Evolutionary conservation across 2,113 vertebrate species (phyloP).

Genomic region (Halichoeres trimaculatus): DNA sequence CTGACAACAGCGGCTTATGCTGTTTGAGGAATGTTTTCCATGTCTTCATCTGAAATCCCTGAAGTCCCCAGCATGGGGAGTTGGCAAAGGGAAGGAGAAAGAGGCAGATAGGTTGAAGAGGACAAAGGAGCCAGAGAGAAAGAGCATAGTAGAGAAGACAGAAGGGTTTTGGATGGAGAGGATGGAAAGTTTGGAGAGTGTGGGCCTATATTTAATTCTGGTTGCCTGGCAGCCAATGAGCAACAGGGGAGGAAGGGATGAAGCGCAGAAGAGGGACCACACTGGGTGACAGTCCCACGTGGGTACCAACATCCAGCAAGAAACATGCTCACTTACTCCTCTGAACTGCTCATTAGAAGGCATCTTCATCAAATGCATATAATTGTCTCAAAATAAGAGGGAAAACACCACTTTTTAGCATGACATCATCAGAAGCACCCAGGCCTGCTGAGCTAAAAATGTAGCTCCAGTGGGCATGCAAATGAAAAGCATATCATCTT

Average conservation of each 20-base stretch:
- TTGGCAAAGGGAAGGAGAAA: constrained; percentile 56
- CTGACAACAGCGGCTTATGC: constrained; percentile 79
- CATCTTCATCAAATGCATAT: constrained; percentile 8
- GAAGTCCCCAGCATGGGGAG: constrained; percentile 73
- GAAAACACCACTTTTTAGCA: constrained; percentile 22
- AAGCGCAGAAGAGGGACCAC: constrained; percentile 69
- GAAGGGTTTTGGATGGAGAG: constrained; percentile 78
- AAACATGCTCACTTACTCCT: constrained; percentile 14
- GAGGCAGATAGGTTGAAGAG: constrained; percentile 1
- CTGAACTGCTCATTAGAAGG: background rate
- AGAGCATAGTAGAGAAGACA: constrained; percentile 58
- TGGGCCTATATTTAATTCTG: constrained; percentile 85
- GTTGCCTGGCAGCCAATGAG: constrained; percentile 79
- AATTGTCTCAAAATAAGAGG: background rate
- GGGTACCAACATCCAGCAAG: constrained; percentile 20
- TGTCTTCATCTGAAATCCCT: constrained; percentile 81
- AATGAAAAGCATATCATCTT: constrained; percentile 16
- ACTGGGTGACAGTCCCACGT: constrained; percentile 55
- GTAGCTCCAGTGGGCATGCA: constrained; percentile 18
- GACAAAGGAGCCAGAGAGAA: background rate
- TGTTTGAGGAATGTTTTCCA: constrained; percentile 84
- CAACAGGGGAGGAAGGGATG: constrained; percentile 77
- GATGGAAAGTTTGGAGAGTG: constrained; percentile 83
- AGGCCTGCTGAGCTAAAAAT: constrained; percentile 3
- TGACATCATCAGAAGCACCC: constrained; percentile 37